These are phyloP conservation scores for Caenorhabditis angaria DNA, from an alignment of 2,888 invertebrate species.

Conservation along the genomic window DNA sequence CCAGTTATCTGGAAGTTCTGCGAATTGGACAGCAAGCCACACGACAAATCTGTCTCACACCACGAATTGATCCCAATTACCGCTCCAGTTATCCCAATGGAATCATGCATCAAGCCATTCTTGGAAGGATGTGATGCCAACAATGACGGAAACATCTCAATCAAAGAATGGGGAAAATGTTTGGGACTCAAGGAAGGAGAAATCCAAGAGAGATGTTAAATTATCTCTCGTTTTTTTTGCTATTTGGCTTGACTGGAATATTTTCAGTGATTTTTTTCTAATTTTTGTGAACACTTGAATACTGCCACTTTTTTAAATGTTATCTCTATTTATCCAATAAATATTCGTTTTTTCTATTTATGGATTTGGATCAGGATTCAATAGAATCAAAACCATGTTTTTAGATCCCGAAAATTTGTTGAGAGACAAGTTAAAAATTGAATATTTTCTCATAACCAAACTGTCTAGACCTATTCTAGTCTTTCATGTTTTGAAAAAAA, in stretches of 20 bases:
- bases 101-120: constrained; percentile 93
- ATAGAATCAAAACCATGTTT: too few relatives aligned
- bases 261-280: neutral
- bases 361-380: too few relatives aligned
- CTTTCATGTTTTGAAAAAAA: too few relatives aligned
- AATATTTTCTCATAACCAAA: too few relatives aligned
- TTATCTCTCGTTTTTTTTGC: neutral
- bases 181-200: constrained; percentile 82
- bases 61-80: constrained; percentile 95
- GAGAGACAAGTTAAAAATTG: too few relatives aligned
- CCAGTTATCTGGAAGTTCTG: constrained; percentile 97
- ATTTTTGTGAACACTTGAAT: neutral
- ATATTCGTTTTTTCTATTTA: neutral
- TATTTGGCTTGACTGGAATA: too few relatives aligned
- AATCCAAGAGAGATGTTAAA: constrained; percentile 46
- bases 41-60: constrained; percentile 84
- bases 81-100: constrained; percentile 91
- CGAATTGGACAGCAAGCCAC: constrained; percentile 90
- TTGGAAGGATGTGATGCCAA: constrained; percentile 88
- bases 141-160: constrained; percentile 87
- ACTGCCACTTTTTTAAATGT: neutral
- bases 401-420: too few relatives aligned
- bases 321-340: neutral
- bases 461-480: too few relatives aligned
- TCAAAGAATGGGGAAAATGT: constrained; percentile 87